Conservation (phyloP, 2,888 invertebrate genomes). For the Diaprepes abbreviatus region DNA sequence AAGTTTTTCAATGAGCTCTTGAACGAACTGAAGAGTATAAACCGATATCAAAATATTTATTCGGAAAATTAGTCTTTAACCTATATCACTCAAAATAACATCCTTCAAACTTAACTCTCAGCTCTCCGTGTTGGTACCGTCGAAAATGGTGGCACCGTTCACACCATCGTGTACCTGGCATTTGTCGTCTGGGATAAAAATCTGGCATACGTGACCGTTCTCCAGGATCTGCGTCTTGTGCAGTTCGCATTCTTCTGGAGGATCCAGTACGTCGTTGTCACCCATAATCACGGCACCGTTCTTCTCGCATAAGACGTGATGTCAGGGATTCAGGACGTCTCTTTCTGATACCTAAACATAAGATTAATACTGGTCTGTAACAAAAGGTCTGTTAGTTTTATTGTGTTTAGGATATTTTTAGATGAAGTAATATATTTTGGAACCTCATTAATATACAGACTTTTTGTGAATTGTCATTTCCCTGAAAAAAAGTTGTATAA, state of each 20-base stretch:
- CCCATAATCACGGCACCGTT: conserved; percentile 52
- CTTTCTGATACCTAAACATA: conserved; percentile 56
- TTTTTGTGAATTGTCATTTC: too few relatives aligned
- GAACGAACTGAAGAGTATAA: not conserved
- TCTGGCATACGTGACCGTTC: conserved; percentile 59
- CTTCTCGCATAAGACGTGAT: conserved; percentile 60
- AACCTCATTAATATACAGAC: too few relatives aligned
- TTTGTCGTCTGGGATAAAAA: conserved; percentile 54
- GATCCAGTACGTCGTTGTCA: conserved; percentile 33
- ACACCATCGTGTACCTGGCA: conserved; percentile 54
- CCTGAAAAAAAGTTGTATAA: too few relatives aligned
- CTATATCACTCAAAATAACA: conserved; percentile 32
- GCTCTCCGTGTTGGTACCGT: conserved; percentile 47
- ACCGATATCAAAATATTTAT: not conserved
- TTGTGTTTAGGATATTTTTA: too few relatives aligned
- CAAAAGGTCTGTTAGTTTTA: too few relatives aligned
- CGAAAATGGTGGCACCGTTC: conserved; percentile 51
- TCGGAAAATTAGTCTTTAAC: not conserved
- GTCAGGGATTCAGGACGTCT: conserved; percentile 61
- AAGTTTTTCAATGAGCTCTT: too few relatives aligned
- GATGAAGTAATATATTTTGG: too few relatives aligned
- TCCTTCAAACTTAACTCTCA: conserved; percentile 47
- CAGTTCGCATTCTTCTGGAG: conserved; percentile 51
- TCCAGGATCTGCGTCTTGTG: conserved; percentile 54
- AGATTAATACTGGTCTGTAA: too few relatives aligned